Base-by-base conservation (phyloP, 1,140 invertebrate species). In the Pseudobourletiella spinata region DNA sequence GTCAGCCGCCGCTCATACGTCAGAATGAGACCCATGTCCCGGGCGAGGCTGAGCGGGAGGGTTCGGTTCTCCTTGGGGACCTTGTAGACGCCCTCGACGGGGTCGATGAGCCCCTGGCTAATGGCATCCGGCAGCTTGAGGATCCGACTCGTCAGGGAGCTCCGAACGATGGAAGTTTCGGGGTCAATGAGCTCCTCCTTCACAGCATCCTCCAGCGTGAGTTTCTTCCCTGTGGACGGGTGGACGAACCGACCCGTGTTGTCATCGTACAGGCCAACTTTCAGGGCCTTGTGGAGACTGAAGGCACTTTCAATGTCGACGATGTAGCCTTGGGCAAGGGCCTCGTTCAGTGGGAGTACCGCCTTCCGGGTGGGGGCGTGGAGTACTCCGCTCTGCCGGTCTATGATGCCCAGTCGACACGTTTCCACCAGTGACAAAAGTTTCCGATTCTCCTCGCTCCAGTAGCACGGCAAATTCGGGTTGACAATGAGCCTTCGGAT, bases 241-340 rank as follows among this genome's bases (percentile, higher is more conserved):
- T 95, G 88, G 11, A 88, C 77, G 71, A 96, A 88, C 64, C 83
- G 79, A 16, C 84, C 81, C 48, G 84, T 83, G 25, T 81, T 75
- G 2, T 80, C 73, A 67, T 91, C 83, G 72, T 89, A 92, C 66
- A 94, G 80, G 61, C 87, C 86, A 82, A 91, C 87, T 46, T 83
- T 77, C 32, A 96, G 74, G 14, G 86, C 82, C 73, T 95, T 89
- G 67, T 92, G 87, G 2, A 97, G 74, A 32, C 84, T 83, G 71
- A 90, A 89, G 24, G 84, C 83, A 57, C 82, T 85, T 77, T 92
- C 89, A 65, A 91, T 89, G 72, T 92, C 89, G 16, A 91, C 80
- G 67, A 93, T 88, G 29, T 88, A 78, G 16, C 87, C 88, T 67
- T 84, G 72, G 48, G 84, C 82, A 65, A 91, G 76, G 2, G 89